Evolutionary conservation across 1,140 invertebrate genomes (phyloP), one percentile per base, ranked within the genome.

Genomic region (Hycleus cichorii): DNA sequence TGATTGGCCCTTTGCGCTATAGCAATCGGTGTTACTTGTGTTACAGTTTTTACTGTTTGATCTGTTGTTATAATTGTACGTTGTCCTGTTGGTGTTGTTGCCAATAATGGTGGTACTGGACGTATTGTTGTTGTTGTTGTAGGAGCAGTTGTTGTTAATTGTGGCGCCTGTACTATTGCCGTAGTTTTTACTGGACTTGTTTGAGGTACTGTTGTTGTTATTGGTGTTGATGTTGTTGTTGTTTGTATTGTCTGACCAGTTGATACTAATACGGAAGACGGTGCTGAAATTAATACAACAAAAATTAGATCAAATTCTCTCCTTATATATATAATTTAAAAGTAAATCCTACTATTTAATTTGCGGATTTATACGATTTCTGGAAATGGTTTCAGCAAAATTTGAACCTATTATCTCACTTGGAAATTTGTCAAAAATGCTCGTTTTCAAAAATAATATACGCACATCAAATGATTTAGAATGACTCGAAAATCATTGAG

Each of bases 131-230:
- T 70, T 57, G 73, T 18, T 48, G 56, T 11, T 47, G 59, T 25
- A 7, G 46, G 38, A 3, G 38, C 42, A 18, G 32, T 32, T 18
- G 62, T 60, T 26, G 64, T 64, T 4, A 64, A 39, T 39, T 52
- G 44, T 48, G 46, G 12, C 11, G 32, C 3, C 7, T 32, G 32
- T 32, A 32, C 32, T 32, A 32, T 32, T 32, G 58, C 39, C n/a
- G 57, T 40, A 7, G 59, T 32, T 12, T 39, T 26, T n/a, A 42
- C 49, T 50, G 53, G 27, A 11, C 88, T 86, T 25, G 71, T 69
- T 18, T 73, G 69, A 18, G 70, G 60, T 5, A 75, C 72, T 18
- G 73, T 68, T 4, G 71, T 65, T 2, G 58, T 44, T 44, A 59
- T 55, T n/a, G 49, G 39, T 27, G 46, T 40, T 55, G 58, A 58